Base-by-base conservation (phyloP, 2,113 vertebrate species). In the Ptyas mucosa region DNA sequence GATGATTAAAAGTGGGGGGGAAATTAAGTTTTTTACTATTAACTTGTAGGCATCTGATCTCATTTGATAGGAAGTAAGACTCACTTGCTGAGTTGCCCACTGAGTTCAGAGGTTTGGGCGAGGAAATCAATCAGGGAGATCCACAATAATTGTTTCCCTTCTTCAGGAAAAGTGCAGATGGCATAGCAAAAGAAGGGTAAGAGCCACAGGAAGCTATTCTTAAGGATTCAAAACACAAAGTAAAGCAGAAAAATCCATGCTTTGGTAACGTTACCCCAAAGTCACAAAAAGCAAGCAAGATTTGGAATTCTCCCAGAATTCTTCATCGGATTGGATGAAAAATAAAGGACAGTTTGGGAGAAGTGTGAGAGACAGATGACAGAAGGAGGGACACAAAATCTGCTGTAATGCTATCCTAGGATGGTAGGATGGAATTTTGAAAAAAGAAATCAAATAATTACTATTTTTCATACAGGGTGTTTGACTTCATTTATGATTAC, bases 61-160 rank as follows among this genome's bases (percentile, higher is more conserved):
- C 46, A n/a, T 53, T 81, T 64, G 54, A 85, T 90, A 91, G 61
- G 55, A 49, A 81, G 21, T 92, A 9, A 14, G 5, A 29, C 89
- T 9, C 43, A n/a, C 34, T 8, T 2, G 6, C 7, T 46, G 87
- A 2, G 0, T 43, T 92, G 0, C 0, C 0, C 53, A 5, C 53
- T 88, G 43, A n/a, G 21, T 51, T 75, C 52, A 93, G 29, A 89
- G 89, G 3, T 29, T 0, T 0, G 12, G 64, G 39, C 2, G 0
- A 23, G 5, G 3, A 15, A 34, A 89, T 8, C 7, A 58, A 92
- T 24, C 24, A 43, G 26, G 61, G 1, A 61, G 53, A 26, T 34
- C 43, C 5, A 49, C 8, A 64, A 69, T 4, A 5, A 85, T 95
- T 88, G 24, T 51, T 8, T 92, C 26, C 39, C 0, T 92, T 2